These are phyloP conservation scores for Mormyrops attenuatus DNA, from an alignment of 2,797 vertebrate genomes.

Conservation along the genomic window DNA sequence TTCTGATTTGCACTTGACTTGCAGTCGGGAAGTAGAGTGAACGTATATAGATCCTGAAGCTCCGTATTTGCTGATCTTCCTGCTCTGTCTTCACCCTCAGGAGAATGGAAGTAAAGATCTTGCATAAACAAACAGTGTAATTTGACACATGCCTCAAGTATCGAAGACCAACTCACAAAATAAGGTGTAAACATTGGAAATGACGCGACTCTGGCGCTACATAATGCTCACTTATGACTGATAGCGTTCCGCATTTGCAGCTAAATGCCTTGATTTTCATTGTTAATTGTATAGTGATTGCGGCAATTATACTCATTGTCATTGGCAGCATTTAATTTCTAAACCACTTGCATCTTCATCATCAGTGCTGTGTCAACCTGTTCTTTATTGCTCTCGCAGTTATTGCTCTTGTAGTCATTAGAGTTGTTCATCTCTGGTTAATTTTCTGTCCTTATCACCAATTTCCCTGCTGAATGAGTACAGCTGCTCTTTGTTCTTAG, in stretches of 20 bases:
- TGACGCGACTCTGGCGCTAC: not conserved
- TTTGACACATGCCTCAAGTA: not conserved
- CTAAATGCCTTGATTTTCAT: not conserved
- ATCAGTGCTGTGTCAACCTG: not conserved
- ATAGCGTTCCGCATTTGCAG: not conserved
- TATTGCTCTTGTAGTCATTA: not conserved
- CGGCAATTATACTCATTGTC: not conserved
- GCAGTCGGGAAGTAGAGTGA: not conserved
- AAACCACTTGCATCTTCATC: not conserved
- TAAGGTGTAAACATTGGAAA: not conserved
- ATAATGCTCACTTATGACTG: not conserved
- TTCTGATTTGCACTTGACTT: not conserved
- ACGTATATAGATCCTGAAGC: not conserved
- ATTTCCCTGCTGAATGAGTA: not conserved
- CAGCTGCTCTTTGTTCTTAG: not conserved
- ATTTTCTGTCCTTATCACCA: not conserved
- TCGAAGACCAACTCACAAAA: not conserved
- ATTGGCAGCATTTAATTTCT: not conserved
- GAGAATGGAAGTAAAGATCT: not conserved
- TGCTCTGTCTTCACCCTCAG: not conserved
- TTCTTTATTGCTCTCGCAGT: not conserved
- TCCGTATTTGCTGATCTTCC: not conserved
- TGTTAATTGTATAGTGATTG: slow-evolving; percentile 4
- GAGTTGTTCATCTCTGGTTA: not conserved
- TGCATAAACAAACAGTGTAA: not conserved